phyloP scores from a whole-genome alignment of 2,797 vertebrate species.

The Leptoclinus maculatus region DNA sequence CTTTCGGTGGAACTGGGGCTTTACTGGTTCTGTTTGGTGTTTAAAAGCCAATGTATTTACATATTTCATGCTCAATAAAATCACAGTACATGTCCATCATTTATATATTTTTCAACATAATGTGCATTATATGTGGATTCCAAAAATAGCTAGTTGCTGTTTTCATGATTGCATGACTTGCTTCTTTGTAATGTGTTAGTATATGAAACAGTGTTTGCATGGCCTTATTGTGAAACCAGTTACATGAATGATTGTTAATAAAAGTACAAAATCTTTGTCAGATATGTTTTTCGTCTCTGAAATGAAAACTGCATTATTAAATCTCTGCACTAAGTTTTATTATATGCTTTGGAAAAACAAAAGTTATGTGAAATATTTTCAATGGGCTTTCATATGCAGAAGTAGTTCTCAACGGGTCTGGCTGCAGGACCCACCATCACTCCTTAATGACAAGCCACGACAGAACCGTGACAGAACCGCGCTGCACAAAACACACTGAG shows the following conservation, averaged over 20 bases:
- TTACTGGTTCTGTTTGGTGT: neutral
- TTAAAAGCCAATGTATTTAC: neutral
- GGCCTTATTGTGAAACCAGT: slow-evolving; percentile 17
- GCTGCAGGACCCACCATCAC: no score
- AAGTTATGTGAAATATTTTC: neutral
- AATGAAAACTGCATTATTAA: neutral
- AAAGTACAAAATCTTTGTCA: neutral
- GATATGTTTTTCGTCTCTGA: neutral
- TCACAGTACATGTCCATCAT: neutral
- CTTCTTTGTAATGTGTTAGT: slow-evolving; percentile 21
- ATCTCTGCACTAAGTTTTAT: neutral
- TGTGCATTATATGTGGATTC: no score
- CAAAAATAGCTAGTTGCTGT: neutral
- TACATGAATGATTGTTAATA: slow-evolving; percentile 9
- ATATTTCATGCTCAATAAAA: neutral
- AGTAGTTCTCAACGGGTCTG: neutral
- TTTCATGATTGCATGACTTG: slow-evolving; percentile 2
- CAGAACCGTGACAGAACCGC: no score
- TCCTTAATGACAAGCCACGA: no score
- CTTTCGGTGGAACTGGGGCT: no score
- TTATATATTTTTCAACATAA: neutral
- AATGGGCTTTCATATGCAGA: neutral
- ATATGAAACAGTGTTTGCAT: neutral
- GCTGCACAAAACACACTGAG: no score
- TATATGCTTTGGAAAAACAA: neutral